Base-by-base conservation (phyloP, 2,113 vertebrate genomes). In the Xiphias gladius region DNA sequence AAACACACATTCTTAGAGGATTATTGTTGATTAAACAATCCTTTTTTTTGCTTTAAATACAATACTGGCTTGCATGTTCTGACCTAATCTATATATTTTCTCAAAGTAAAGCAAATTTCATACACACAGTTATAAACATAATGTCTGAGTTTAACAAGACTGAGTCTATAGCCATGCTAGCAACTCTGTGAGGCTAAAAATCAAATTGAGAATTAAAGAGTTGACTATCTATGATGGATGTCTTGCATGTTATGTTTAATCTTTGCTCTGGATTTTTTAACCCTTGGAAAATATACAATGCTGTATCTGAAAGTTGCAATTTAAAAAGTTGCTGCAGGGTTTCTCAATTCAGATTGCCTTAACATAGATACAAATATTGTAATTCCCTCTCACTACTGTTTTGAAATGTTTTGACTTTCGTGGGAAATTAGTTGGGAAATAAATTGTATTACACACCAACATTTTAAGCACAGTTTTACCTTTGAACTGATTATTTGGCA, bases 401-500 rank as follows among this genome's bases (percentile, higher is more conserved):
- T 52, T 26, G 59, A 58, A 55, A 73, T 65, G 24, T 62, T 62
- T 52, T 17, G 24, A 39, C 35, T 54, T 61, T 57, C 48, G 5
- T 14, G 28, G 7, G 41, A 43, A 12, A 4, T 43, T 11, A 13
- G 41, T n/a, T 43, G 12, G 24, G 11, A 67, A 58, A 74, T n/a
- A 64, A 65, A 54, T 32, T 1, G 7, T 58, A 52, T 22, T 28
- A 24, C n/a, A 7, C 26, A 13, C 24, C 61, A 4, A 26, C 4
- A 52, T 30, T 35, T n/a, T 12, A 57, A 52, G 26, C 41, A 20
- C 22, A 22, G 13, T 26, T 24, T 41, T 30, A 52, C 30, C 26
- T 63, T 32, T 73, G 19, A 48, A 28, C 22, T 54, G 32, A 75
- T 54, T 52, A 52, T 75, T 39, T 63, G 16, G 22, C 9, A 64